These are phyloP conservation scores for Dasyurus viverrinus DNA, from an alignment of 2,113 vertebrate species.

Conservation along the genomic window DNA sequence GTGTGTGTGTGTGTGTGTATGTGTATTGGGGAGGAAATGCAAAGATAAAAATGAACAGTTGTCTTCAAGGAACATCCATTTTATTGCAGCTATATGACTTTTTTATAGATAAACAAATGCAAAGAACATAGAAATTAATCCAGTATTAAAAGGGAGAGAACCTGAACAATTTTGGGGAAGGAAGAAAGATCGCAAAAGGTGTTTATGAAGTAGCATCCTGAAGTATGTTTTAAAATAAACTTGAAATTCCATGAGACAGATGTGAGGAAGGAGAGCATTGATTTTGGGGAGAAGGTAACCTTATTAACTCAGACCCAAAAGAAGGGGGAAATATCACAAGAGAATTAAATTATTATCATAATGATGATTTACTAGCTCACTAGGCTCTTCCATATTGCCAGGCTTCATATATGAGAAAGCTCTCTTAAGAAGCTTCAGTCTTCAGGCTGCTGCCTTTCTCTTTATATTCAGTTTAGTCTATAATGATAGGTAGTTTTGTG, in stretches of 20 bases:
- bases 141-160: not conserved
- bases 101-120: not conserved
- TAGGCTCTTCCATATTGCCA: not conserved
- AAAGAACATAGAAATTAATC: not conserved
- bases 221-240: not conserved
- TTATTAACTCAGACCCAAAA: not conserved
- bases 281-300: not conserved
- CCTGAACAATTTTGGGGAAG: not conserved
- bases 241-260: not conserved
- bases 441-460: conserved; percentile 19
- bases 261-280: not conserved
- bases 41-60: not conserved
- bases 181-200: not conserved
- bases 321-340: not conserved
- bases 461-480: conserved; percentile 38
- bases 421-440: not conserved
- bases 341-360: not conserved
- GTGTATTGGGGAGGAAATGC: too few relatives aligned
- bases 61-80: not conserved
- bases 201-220: not conserved
- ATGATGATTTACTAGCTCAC: not conserved
- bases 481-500: conserved; percentile 20
- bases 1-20: too few relatives aligned
- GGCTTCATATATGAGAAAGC: not conserved
- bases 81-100: not conserved